phyloP scores from a whole-genome alignment of 2,888 invertebrate species.

The Seladonia tumulorum region DNA sequence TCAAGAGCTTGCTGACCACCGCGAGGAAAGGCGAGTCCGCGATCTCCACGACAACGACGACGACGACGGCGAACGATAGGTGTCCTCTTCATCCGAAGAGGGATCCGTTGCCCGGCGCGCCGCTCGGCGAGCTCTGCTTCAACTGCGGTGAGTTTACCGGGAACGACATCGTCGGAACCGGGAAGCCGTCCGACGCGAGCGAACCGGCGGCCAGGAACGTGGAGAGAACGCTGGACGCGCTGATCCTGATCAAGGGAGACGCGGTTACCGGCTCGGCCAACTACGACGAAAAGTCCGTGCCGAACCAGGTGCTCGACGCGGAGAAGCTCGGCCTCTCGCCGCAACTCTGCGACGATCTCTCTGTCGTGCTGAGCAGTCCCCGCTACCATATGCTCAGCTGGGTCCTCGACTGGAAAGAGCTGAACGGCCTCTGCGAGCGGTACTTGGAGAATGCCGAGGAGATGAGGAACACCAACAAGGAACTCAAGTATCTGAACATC shows the following conservation, averaged over 20 bases:
- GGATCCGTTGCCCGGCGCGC: constrained; percentile 55
- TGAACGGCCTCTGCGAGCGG: constrained; percentile 86
- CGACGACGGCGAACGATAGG: constrained; percentile 32
- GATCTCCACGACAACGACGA: not conserved
- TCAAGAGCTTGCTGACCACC: constrained; percentile 75
- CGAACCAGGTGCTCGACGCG: constrained; percentile 86
- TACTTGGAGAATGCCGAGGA: constrained; percentile 86
- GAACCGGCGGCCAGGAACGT: constrained; percentile 81
- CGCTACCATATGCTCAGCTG: constrained; percentile 90
- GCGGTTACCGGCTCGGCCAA: constrained; percentile 86
- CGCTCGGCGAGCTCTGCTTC: constrained; percentile 76
- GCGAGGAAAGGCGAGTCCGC: constrained; percentile 68
- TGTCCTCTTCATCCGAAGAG: constrained; percentile 73
- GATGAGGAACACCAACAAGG: constrained; percentile 88
- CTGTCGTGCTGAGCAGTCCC: constrained; percentile 89
- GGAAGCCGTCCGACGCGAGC: constrained; percentile 53
- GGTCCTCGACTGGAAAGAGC: constrained; percentile 87
- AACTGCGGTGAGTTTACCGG: constrained; percentile 76
- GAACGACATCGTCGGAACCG: constrained; percentile 58
- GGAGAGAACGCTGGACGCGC: constrained; percentile 84
- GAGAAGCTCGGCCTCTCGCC: constrained; percentile 88
- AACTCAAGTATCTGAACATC: constrained; percentile 90
- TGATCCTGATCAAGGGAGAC: constrained; percentile 85
- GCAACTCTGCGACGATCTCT: constrained; percentile 89
- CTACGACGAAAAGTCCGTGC: constrained; percentile 88